A percentile compares a stretch with the other conserved stretches of the same genome.
These are phyloP conservation scores for Trachymyrmex cornetzi DNA, from an alignment of 1,140 invertebrate species.

Conservation along the genomic window DNA sequence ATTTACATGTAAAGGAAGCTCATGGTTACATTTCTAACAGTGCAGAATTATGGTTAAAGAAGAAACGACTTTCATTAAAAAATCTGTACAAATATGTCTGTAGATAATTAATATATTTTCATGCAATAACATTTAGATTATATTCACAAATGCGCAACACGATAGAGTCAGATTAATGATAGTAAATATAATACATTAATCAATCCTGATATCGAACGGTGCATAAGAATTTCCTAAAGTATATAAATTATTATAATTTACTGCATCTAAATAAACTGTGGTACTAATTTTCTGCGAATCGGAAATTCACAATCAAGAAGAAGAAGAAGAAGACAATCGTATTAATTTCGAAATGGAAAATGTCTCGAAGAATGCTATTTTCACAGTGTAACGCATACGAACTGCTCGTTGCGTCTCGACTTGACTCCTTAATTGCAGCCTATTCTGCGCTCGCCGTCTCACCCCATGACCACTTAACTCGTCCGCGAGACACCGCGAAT, in stretches of 20 bases:
- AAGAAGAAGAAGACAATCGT: neutral
- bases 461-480: conserved; percentile 73
- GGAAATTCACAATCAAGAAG: neutral
- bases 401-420: conserved; percentile 66
- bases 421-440: conserved; percentile 73
- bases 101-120: neutral
- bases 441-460: conserved; percentile 72
- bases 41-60: neutral
- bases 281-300: neutral
- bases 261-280: neutral
- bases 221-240: neutral
- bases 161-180: neutral
- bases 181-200: neutral
- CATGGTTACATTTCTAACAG: too few relatives aligned
- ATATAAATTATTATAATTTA: neutral
- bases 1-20: too few relatives aligned
- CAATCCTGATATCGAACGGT: neutral
- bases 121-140: neutral
- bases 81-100: neutral
- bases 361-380: neutral
- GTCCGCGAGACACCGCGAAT: conserved; percentile 72
- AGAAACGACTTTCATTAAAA: neutral
- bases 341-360: conserved; percentile 56
- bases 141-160: conserved; percentile 48
- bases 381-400: neutral